These are phyloP conservation scores for Microcebus tavaratra DNA, from an alignment of 2,113 vertebrate species.

Conservation along the genomic window DNA sequence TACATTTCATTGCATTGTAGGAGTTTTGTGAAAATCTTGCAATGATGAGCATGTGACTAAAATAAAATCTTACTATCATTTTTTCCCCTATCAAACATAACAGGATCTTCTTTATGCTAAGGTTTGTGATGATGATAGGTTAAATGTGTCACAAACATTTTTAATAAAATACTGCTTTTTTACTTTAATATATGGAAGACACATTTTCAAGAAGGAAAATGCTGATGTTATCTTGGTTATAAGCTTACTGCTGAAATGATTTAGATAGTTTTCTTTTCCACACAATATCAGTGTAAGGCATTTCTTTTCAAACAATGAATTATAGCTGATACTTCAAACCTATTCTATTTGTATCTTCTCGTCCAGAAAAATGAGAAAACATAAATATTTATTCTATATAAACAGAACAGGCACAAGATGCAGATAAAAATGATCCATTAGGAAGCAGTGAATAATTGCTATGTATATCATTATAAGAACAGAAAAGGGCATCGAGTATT, in stretches of 20 bases:
- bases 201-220: constrained; percentile 86
- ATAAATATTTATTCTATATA: constrained; percentile 89
- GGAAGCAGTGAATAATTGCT: constrained; percentile 79
- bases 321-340: constrained; percentile 85
- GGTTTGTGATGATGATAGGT: constrained; percentile 68
- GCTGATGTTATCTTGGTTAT: constrained; percentile 87
- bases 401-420: constrained; percentile 76
- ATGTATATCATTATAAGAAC: constrained; percentile 72
- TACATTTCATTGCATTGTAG: neutral
- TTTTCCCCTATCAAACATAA: neutral
- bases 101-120: constrained; percentile 16
- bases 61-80: neutral
- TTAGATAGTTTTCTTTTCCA: constrained; percentile 84
- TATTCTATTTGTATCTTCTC: constrained; percentile 84
- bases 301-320: constrained; percentile 87
- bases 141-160: constrained; percentile 81
- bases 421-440: constrained; percentile 87
- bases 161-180: constrained; percentile 83
- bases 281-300: constrained; percentile 80
- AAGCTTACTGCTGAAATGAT: constrained; percentile 85
- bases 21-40: neutral
- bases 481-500: constrained; percentile 81
- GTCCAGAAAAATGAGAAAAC: constrained; percentile 86
- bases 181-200: constrained; percentile 85
- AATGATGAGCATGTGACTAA: constrained; percentile 12